phyloP scores from a whole-genome alignment of 1,140 invertebrate genomes.

The Araneus ventricosus region DNA sequence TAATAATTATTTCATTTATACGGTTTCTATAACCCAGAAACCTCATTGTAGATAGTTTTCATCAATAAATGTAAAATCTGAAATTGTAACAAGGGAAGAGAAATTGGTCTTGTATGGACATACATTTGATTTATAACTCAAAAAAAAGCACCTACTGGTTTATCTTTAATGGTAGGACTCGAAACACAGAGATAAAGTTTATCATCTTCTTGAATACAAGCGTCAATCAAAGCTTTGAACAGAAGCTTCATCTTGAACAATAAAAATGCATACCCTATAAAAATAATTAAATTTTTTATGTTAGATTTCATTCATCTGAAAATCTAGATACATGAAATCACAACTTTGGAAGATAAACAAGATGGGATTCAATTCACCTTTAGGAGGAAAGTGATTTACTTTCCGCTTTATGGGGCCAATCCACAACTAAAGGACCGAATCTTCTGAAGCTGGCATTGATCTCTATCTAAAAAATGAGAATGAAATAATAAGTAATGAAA shows the following conservation, averaged over 20 bases:
- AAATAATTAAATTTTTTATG: neutral
- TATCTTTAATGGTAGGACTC: constrained; percentile 99
- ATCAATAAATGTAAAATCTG: no score
- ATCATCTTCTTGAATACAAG: constrained; percentile 98
- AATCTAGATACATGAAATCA: no score
- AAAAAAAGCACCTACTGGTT: constrained; percentile 84
- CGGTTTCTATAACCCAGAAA: no score
- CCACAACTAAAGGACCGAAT: constrained; percentile 97
- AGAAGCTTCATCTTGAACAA: constrained; percentile 95
- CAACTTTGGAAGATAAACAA: constrained; percentile 6
- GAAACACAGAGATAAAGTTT: constrained; percentile 99
- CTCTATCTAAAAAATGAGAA: constrained; percentile 85
- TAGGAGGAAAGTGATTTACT: constrained; percentile 99
- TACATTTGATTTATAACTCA: no score
- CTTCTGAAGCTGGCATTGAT: constrained; percentile 98
- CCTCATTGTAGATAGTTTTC: no score
- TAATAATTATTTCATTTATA: no score
- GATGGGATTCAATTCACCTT: constrained; percentile 81
- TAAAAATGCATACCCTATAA: constrained; percentile 84
- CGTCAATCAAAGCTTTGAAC: constrained; percentile 97
- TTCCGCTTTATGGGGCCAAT: constrained; percentile 99
- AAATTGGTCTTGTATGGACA: no score
- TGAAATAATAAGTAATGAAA: neutral
- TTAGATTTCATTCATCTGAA: neutral
- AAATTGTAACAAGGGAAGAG: no score